phyloP scores from a whole-genome alignment of 1,140 invertebrate species.

The Plodia interpunctella region DNA sequence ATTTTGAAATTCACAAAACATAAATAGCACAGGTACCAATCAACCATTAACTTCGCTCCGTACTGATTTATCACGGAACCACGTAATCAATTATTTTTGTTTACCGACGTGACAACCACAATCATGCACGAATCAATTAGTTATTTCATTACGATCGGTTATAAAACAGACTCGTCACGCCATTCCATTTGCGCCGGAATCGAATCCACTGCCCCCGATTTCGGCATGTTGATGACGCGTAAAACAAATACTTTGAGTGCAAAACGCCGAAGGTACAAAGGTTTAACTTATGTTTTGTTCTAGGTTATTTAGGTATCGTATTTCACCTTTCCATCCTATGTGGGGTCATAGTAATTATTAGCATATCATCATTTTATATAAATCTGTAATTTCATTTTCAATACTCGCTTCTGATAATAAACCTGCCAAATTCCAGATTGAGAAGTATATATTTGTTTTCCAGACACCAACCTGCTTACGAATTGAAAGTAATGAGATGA shows the following conservation, averaged over 20 bases:
- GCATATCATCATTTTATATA: no score
- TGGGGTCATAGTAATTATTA: no score
- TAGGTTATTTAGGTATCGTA: no score
- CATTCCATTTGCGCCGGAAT: constrained; percentile 6
- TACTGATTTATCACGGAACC: neutral
- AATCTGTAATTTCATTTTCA: no score
- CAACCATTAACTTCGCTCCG: neutral
- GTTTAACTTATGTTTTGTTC: neutral
- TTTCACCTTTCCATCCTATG: no score
- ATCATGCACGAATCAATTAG: constrained; percentile 7
- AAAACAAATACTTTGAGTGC: constrained; percentile 60
- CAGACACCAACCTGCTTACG: no score
- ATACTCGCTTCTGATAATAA: no score
- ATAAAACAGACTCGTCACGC: constrained; percentile 4
- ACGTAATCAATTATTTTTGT: constrained; percentile 1
- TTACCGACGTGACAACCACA: constrained; percentile 3
- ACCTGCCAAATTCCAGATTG: no score
- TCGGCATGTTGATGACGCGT: constrained; percentile 61
- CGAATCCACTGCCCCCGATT: constrained; percentile 6
- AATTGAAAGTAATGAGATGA: no score
- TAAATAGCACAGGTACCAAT: neutral
- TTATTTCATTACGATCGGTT: constrained; percentile 7
- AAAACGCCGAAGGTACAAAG: neutral
- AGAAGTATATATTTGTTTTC: no score
- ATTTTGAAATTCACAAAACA: neutral